Conservation (phyloP, 2,797 vertebrate genomes). For the Uromys caudimaculatus region DNA sequence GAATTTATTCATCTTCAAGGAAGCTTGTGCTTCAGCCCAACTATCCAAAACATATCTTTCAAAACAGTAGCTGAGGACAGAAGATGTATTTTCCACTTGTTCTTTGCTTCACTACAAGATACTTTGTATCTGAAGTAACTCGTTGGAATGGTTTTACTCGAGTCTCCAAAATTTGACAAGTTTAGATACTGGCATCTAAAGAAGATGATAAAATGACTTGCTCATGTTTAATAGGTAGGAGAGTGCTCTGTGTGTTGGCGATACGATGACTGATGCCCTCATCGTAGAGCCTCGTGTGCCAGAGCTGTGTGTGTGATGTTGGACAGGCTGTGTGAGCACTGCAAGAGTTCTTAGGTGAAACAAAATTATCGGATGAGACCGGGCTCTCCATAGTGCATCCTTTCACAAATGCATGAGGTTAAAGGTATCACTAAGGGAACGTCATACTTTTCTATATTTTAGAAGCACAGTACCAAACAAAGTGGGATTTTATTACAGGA, state of each 20-base stretch:
- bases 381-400: background rate
- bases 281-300: background rate
- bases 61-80: conserved; percentile 50
- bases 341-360: background rate
- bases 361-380: conserved; percentile 4
- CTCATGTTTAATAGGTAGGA: background rate
- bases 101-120: conserved; percentile 15
- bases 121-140: conserved; percentile 4
- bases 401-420: background rate
- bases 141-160: background rate
- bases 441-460: conserved; percentile 20
- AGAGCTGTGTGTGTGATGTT: background rate
- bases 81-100: conserved; percentile 50
- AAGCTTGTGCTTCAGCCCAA: conserved; percentile 40
- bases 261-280: background rate
- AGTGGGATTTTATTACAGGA: background rate
- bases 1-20: conserved; percentile 27
- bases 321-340: background rate
- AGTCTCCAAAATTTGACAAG: conserved; percentile 19
- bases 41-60: conserved; percentile 42
- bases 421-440: background rate
- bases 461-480: conserved; percentile 8
- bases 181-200: conserved; percentile 20
- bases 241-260: background rate
- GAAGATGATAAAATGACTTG: background rate